Evolutionary conservation across 2,797 vertebrate species (phyloP).

Genomic region (Danio tinwini): DNA sequence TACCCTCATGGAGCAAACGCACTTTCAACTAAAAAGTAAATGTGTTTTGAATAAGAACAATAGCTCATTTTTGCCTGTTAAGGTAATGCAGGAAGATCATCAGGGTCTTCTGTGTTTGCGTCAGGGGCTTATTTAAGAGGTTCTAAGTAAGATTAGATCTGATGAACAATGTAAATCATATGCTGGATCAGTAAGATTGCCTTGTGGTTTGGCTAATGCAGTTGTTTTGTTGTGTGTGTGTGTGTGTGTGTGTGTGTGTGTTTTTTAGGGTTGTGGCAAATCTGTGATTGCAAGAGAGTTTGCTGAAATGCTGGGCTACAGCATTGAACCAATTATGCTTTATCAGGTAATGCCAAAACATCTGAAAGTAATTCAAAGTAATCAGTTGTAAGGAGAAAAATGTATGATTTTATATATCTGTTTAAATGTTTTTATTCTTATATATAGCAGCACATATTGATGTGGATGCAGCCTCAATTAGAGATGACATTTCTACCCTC

Average conservation of each 20-base stretch:
- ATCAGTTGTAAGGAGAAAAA: not conserved
- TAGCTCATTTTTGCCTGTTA: conserved; percentile 28
- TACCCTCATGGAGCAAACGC: not conserved
- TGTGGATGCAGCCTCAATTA: too few relatives aligned
- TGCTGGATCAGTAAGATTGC: not conserved
- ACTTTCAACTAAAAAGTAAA: conserved; percentile 35
- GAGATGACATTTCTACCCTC: too few relatives aligned
- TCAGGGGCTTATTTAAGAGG: conserved; percentile 2
- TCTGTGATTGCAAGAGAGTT: conserved; percentile 91
- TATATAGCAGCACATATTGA: too few relatives aligned
- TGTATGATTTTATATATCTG: too few relatives aligned
- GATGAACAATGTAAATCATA: conserved; percentile 1
- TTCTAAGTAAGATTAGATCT: conserved; percentile 18
- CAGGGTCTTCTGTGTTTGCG: not conserved
- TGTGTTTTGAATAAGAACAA: conserved; percentile 27
- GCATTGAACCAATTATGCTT: conserved; percentile 90
- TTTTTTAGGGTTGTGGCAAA: conserved; percentile 92
- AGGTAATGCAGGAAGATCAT: conserved; percentile 11
- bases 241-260: too few relatives aligned
- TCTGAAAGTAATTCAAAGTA: not conserved
- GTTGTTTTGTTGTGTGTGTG: not conserved
- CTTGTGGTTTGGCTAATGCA: not conserved
- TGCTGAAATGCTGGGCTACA: conserved; percentile 90
- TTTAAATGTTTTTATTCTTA: too few relatives aligned
- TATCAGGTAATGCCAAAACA: conserved; percentile 86